Percentiles rank a stretch among this genome's conserved stretches.
Evolutionary conservation across 2,888 invertebrate species (phyloP).

Genomic region (Scrobipalpa costella): DNA sequence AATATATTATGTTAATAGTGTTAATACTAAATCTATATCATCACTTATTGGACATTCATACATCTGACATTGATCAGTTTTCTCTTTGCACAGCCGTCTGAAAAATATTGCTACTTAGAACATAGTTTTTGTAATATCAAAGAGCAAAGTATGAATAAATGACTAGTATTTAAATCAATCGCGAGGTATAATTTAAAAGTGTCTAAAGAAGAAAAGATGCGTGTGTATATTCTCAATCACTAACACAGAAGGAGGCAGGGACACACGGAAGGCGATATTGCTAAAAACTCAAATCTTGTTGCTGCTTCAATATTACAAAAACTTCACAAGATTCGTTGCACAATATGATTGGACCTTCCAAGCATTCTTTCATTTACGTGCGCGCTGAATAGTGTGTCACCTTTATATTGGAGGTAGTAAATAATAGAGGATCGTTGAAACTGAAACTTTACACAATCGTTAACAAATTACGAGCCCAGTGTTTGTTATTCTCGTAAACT

Average conservation of each 20-base stretch:
- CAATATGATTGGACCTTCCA: constrained; percentile 80
- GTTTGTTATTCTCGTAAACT: constrained; percentile 64
- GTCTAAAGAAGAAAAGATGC: constrained; percentile 24
- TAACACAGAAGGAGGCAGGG: constrained; percentile 69
- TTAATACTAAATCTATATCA: constrained; percentile 74
- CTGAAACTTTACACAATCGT: constrained; percentile 47
- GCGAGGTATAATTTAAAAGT: not conserved
- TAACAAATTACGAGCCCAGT: constrained; percentile 50
- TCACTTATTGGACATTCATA: constrained; percentile 77
- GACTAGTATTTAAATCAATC: not conserved
- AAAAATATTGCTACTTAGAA: constrained; percentile 63
- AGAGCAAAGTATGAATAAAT: constrained; percentile 57
- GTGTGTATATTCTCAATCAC: constrained; percentile 75
- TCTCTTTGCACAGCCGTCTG: constrained; percentile 79
- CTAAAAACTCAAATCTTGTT: constrained; percentile 73
- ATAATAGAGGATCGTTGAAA: constrained; percentile 36
- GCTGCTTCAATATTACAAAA: constrained; percentile 81
- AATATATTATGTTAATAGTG: constrained; percentile 71
- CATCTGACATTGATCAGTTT: constrained; percentile 73
- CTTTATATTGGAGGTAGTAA: constrained; percentile 75
- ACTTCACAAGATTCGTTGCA: constrained; percentile 81
- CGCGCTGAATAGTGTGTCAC: constrained; percentile 68
- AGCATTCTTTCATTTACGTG: constrained; percentile 75
- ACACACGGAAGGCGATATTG: constrained; percentile 75
- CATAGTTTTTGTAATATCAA: constrained; percentile 79